Evolutionary conservation across 2,113 vertebrate genomes (phyloP).

Genomic region (Isurus oxyrinchus): DNA sequence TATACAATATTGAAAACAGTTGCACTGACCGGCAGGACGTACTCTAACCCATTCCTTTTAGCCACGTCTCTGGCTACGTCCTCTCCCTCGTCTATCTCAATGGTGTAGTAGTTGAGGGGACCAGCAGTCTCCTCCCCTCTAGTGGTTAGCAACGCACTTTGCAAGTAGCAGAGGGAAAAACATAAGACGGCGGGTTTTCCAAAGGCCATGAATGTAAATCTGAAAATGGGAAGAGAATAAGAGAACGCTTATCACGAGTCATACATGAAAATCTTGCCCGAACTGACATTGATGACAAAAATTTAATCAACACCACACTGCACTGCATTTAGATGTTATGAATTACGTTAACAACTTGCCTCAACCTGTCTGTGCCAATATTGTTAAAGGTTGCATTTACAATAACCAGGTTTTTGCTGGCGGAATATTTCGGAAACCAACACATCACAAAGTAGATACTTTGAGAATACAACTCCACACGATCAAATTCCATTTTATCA

Average conservation of each 20-base stretch:
- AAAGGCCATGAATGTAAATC: constrained; percentile 30
- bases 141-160: constrained; percentile 64
- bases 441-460: background rate
- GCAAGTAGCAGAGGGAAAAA: constrained; percentile 50
- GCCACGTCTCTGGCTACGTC: constrained; percentile 52
- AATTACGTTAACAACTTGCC: background rate
- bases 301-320: constrained; percentile 21
- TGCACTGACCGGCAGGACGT: constrained; percentile 56
- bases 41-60: constrained; percentile 55
- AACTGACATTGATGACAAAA: background rate
- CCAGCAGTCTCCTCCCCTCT: constrained; percentile 71
- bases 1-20: constrained; percentile 38
- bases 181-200: background rate
- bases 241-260: background rate
- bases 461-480: background rate
- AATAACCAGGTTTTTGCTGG: background rate
- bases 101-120: constrained; percentile 53
- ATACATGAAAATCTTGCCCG: background rate
- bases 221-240: constrained; percentile 5
- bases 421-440: constrained; percentile 1
- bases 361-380: constrained; percentile 7
- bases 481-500: background rate
- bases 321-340: background rate
- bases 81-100: constrained; percentile 53
- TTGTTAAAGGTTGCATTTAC: constrained; percentile 26